Percentiles rank a stretch among this genome's conserved stretches.
These are phyloP conservation scores for Xiphorhynchus elegans DNA, from an alignment of 2,113 vertebrate species.

Conservation along the genomic window DNA sequence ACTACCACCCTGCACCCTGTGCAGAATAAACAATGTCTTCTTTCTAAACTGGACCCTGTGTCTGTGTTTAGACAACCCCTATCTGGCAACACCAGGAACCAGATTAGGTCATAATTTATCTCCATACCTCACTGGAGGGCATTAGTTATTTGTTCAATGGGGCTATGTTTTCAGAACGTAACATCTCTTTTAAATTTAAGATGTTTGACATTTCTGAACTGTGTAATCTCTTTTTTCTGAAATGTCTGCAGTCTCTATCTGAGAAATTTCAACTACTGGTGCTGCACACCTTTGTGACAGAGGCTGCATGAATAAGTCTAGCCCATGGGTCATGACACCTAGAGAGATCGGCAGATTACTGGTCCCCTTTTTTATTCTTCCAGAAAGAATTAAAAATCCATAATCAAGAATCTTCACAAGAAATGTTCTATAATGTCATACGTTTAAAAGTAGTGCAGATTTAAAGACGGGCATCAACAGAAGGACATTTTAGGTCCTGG, in stretches of 20 bases:
- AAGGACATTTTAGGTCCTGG: background rate
- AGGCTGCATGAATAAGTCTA: background rate
- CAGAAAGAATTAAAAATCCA: background rate
- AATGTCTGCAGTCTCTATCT: background rate
- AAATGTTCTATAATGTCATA: background rate
- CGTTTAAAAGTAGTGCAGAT: background rate
- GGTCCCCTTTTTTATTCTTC: background rate
- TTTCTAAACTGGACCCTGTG: background rate
- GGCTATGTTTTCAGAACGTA: background rate
- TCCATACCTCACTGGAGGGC: background rate
- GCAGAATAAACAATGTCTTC: background rate
- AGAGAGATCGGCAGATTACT: background rate
- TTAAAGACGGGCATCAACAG: background rate
- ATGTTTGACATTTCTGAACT: background rate
- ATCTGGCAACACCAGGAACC: background rate
- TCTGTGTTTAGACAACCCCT: background rate
- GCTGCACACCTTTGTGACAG: background rate
- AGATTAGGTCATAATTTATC: background rate
- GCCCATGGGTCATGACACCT: fast-evolving
- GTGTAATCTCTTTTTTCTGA: background rate
- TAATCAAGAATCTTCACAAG: background rate
- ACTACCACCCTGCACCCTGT: no score
- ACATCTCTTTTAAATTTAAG: background rate
- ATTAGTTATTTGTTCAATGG: fast-evolving
- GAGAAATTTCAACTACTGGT: fast-evolving